phyloP scores from a whole-genome alignment of 2,113 vertebrate species.

The Trogon surrucura region DNA sequence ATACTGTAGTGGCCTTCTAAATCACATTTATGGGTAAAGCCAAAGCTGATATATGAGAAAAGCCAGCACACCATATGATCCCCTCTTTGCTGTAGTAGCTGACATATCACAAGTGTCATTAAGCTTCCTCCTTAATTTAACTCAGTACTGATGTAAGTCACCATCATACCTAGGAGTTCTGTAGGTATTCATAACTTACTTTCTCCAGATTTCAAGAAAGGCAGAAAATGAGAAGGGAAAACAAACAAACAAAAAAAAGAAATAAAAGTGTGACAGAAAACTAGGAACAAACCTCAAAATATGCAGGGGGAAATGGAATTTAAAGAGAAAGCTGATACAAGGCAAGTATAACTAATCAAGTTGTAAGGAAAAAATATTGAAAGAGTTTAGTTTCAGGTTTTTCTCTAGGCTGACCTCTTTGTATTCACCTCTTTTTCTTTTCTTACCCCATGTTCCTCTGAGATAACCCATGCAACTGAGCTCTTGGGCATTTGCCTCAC shows the following conservation, averaged over 20 bases:
- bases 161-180: not conserved
- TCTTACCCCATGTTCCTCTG: not conserved
- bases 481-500: not conserved
- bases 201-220: not conserved
- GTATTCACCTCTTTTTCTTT: not conserved
- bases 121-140: not conserved
- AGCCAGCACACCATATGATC: not conserved
- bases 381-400: not conserved
- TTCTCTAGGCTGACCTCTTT: not conserved
- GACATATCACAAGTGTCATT: not conserved
- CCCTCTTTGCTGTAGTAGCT: not conserved
- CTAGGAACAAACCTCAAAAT: not conserved
- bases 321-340: not conserved
- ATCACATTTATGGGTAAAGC: rapidly evolving
- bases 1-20: not conserved
- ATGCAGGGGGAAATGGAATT: not conserved
- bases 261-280: not conserved
- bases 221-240: not conserved
- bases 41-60: not conserved
- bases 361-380: not conserved
- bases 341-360: not conserved
- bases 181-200: not conserved
- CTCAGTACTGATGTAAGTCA: not conserved
- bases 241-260: not conserved
- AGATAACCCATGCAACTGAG: not conserved